Conservation (phyloP, 1,140 invertebrate genomes). For the Acromyrmex charruanus region DNA sequence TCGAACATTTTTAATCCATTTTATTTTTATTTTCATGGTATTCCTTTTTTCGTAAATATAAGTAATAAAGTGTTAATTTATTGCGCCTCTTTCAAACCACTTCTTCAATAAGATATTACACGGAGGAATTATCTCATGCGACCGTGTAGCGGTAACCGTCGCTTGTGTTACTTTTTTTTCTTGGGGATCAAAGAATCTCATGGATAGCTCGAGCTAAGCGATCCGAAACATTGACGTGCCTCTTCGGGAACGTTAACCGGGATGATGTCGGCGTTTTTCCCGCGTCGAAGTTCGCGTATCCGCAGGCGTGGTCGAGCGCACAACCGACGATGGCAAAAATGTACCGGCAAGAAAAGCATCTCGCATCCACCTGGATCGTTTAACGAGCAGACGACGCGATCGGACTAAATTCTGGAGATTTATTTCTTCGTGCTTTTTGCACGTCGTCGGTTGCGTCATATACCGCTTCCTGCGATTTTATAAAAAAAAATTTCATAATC, state of each 20-base stretch:
- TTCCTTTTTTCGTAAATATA: background rate
- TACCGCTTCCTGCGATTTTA: conserved; percentile 28
- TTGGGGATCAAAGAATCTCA: conserved; percentile 29
- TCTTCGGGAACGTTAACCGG: conserved; percentile 18
- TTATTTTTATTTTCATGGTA: background rate
- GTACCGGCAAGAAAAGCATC: conserved; percentile 43
- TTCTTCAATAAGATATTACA: background rate
- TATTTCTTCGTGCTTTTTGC: conserved; percentile 26
- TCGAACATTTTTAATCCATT: background rate
- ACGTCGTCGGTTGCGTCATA: background rate
- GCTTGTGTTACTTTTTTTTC: conserved; percentile 45
- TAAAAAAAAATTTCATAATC: background rate
- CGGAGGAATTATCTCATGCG: background rate
- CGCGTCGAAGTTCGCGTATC: conserved; percentile 7
- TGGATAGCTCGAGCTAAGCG: conserved; percentile 43
- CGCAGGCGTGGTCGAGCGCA: conserved; percentile 54
- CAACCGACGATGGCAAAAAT: conserved; percentile 50
- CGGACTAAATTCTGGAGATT: conserved; percentile 31
- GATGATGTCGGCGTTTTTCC: conserved; percentile 42
- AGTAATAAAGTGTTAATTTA: background rate
- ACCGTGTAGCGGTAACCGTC: background rate
- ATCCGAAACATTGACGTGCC: conserved; percentile 30
- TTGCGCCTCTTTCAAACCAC: background rate
- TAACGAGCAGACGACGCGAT: conserved; percentile 19
- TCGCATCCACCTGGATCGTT: conserved; percentile 48